Conservation (phyloP, 2,797 vertebrate genomes). For the Kryptolebias ocellatus region DNA sequence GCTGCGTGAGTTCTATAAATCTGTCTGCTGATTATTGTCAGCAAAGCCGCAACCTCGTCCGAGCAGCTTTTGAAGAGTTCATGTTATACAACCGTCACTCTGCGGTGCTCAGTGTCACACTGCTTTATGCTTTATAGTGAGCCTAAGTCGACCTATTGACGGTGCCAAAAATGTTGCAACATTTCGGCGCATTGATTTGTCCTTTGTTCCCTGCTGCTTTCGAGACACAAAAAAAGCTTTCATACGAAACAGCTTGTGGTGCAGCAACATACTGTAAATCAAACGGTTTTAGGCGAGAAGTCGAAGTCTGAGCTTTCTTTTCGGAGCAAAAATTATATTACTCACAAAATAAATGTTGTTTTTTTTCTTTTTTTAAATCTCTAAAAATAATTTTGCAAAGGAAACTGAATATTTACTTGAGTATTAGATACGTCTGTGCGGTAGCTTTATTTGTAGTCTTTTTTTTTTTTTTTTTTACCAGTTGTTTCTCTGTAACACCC, state of each 20-base stretch:
- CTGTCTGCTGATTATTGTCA: slow-evolving; percentile 3
- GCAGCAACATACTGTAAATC: slow-evolving; percentile 38
- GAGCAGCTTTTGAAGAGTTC: slow-evolving; percentile 21
- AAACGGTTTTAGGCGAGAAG: slow-evolving; percentile 30
- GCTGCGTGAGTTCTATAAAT: slow-evolving; percentile 1
- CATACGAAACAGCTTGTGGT: slow-evolving; percentile 37
- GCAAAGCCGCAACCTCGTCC: slow-evolving; percentile 15
- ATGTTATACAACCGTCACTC: slow-evolving; percentile 32
- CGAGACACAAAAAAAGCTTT: slow-evolving; percentile 67
- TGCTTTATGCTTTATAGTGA: slow-evolving; percentile 26
- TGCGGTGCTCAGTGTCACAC: slow-evolving; percentile 21
- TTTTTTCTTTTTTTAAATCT: no score
- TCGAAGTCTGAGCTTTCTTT: slow-evolving; percentile 8
- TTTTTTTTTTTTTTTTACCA: slow-evolving; percentile 7
- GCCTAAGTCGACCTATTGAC: slow-evolving; percentile 50
- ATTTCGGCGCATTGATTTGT: slow-evolving; percentile 69
- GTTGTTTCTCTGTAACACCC: slow-evolving; percentile 27
- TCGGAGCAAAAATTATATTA: slow-evolving; percentile 5
- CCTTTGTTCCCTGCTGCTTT: slow-evolving; percentile 44
- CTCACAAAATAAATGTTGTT: not conserved
- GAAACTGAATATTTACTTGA: not conserved
- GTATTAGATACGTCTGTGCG: not conserved
- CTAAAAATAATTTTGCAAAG: not conserved
- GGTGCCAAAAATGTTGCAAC: slow-evolving; percentile 57
- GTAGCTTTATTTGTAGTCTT: not conserved